Evolutionary conservation across 2,888 invertebrate species (phyloP).

Genomic region (Siphlonurus alternatus): DNA sequence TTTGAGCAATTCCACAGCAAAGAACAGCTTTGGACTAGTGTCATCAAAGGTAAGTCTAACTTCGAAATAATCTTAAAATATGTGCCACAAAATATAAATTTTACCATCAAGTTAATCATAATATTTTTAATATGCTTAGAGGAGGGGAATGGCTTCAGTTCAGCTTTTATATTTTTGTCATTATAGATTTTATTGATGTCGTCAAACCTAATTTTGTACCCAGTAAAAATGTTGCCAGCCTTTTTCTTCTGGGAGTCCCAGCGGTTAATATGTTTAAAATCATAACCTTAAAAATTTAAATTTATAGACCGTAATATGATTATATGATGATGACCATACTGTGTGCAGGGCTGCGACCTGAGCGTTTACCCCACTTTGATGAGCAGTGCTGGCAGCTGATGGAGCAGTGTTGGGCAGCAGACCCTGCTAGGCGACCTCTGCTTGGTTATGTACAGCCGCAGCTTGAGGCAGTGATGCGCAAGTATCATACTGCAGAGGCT

Average conservation of each 20-base stretch:
- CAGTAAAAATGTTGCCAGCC: too few species aligned
- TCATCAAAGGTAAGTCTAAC: conserved; percentile 47
- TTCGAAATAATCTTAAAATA: conserved; percentile 3
- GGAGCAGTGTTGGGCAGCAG: conserved; percentile 68
- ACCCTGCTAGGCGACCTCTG: conserved; percentile 53
- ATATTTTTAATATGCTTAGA: too few species aligned
- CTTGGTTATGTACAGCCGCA: conserved; percentile 58
- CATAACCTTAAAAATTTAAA: too few species aligned
- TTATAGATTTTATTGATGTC: too few species aligned
- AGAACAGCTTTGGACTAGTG: conserved; percentile 71
- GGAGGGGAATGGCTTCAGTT: too few species aligned
- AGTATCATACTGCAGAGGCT: background rate
- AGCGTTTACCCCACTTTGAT: conserved; percentile 54
- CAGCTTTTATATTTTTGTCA: too few species aligned
- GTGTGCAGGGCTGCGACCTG: conserved; percentile 56
- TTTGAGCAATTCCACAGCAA: conserved; percentile 74
- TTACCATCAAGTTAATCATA: too few species aligned
- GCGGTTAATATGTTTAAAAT: too few species aligned
- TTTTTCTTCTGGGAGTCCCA: too few species aligned
- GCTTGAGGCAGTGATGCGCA: conserved; percentile 35
- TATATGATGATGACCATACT: too few species aligned
- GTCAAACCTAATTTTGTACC: too few species aligned
- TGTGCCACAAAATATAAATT: background rate
- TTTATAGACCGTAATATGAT: too few species aligned
- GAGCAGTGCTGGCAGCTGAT: conserved; percentile 69